Conservation (phyloP, 2,888 invertebrate genomes). For the Hydropsyche betteni region DNA sequence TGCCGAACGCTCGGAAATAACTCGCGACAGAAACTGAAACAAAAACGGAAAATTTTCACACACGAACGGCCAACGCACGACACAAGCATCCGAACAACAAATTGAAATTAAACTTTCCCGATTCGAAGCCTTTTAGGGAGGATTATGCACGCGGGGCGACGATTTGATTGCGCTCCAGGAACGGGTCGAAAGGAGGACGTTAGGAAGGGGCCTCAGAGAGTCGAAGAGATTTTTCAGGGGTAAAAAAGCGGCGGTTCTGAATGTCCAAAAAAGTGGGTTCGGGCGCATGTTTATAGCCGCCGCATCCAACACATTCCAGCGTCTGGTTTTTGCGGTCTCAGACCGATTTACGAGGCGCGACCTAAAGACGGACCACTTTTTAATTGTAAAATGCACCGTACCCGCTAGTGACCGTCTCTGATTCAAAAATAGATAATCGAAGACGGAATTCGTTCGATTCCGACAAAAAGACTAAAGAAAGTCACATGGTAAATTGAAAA, state of each 20-base stretch:
- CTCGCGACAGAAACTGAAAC: background rate
- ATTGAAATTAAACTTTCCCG: slow-evolving; percentile 14
- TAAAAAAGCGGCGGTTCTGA: slow-evolving; percentile 18
- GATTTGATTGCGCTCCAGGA: no score
- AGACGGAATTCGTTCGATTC: no score
- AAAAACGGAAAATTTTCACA: slow-evolving; percentile 14
- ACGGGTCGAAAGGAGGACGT: no score
- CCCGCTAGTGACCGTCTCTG: background rate
- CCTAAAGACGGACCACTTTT: slow-evolving; percentile 19
- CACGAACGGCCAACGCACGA: background rate
- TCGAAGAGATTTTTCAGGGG: no score
- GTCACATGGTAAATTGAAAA: no score
- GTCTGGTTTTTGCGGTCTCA: slow-evolving; percentile 35
- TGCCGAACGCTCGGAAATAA: slow-evolving; percentile 29
- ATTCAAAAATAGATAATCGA: no score
- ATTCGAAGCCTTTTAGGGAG: no score
- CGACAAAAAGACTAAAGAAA: no score
- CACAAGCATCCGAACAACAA: slow-evolving; percentile 1
- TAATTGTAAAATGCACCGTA: slow-evolving; percentile 9
- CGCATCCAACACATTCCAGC: slow-evolving; percentile 35
- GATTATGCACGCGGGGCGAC: no score
- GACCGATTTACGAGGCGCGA: slow-evolving; percentile 38
- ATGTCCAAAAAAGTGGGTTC: slow-evolving; percentile 7
- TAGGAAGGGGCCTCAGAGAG: no score
- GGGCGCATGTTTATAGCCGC: slow-evolving; percentile 37